Percentiles rank a stretch among this genome's conserved stretches.
phyloP scores from a whole-genome alignment of 2,797 vertebrate genomes.

The Epinephelus awoara region DNA sequence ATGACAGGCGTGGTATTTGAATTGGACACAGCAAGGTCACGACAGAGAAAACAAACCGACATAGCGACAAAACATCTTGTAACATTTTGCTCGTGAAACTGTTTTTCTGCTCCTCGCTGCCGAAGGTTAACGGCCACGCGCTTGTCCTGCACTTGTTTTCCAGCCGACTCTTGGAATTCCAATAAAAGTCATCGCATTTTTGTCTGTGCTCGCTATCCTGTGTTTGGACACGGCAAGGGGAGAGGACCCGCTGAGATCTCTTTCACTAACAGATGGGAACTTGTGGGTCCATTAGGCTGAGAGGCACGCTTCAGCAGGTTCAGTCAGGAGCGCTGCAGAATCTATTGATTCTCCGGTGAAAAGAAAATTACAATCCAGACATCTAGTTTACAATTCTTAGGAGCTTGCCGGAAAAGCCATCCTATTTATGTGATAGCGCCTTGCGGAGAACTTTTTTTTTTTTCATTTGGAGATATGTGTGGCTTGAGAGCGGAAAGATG shows the following conservation, averaged over 20 bases:
- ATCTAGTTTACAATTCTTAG: conserved; percentile 79
- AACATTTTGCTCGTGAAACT: conserved; percentile 55
- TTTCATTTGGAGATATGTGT: conserved; percentile 27
- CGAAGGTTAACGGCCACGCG: conserved; percentile 52
- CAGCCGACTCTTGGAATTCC: conserved; percentile 67
- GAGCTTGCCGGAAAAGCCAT: conserved; percentile 49
- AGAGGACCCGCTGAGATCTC: conserved; percentile 74
- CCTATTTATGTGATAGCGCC: conserved; percentile 50
- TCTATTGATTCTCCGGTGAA: conserved; percentile 80
- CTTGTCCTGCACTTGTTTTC: conserved; percentile 68
- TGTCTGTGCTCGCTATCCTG: conserved; percentile 57
- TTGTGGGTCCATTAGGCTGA: conserved; percentile 83
- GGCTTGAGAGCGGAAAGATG: conserved; percentile 42
- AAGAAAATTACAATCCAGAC: conserved; percentile 82
- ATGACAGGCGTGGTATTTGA: conserved; percentile 19
- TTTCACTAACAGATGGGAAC: conserved; percentile 84
- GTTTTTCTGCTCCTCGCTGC: conserved; percentile 26
- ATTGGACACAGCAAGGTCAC: conserved; percentile 11
- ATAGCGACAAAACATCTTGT: background rate
- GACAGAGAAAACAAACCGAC: conserved; percentile 22
- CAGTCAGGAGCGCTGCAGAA: conserved; percentile 79
- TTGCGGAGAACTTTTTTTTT: conserved; percentile 35
- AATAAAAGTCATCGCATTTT: conserved; percentile 76
- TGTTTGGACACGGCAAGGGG: conserved; percentile 54
- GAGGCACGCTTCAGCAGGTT: conserved; percentile 75